These are phyloP conservation scores for Chlorops oryzae DNA, from an alignment of 1,140 invertebrate species.

Conservation along the genomic window DNA sequence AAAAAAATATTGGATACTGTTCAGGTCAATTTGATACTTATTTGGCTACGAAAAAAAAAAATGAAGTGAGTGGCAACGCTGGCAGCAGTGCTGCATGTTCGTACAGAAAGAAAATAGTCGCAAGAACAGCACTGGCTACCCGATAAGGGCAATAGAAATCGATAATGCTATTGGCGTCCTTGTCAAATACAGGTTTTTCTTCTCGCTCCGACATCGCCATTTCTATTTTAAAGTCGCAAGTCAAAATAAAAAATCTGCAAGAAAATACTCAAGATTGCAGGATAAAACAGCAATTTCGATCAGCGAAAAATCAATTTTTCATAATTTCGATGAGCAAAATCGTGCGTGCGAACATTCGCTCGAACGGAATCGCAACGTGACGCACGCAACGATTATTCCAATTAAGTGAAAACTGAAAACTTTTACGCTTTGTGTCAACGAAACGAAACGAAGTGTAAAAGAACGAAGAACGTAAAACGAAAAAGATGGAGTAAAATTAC, in stretches of 20 bases:
- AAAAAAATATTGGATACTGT: no score
- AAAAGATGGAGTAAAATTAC: conserved; percentile 12
- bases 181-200: no score
- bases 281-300: neutral
- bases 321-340: neutral
- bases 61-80: no score
- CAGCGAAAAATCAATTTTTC: neutral
- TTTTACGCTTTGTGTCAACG: neutral
- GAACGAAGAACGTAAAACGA: neutral
- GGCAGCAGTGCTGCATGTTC: no score
- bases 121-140: no score
- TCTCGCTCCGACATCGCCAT: neutral
- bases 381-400: neutral
- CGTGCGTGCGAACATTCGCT: neutral
- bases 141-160: no score
- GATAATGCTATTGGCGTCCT: no score
- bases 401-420: neutral
- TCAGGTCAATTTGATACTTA: no score
- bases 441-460: neutral
- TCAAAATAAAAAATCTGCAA: neutral
- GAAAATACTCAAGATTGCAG: neutral
- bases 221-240: neutral
- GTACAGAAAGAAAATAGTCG: no score
- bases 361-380: neutral
- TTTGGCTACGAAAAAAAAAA: no score